Base-by-base conservation (phyloP, 2,113 vertebrate species). In the Orthonyx spaldingii region DNA sequence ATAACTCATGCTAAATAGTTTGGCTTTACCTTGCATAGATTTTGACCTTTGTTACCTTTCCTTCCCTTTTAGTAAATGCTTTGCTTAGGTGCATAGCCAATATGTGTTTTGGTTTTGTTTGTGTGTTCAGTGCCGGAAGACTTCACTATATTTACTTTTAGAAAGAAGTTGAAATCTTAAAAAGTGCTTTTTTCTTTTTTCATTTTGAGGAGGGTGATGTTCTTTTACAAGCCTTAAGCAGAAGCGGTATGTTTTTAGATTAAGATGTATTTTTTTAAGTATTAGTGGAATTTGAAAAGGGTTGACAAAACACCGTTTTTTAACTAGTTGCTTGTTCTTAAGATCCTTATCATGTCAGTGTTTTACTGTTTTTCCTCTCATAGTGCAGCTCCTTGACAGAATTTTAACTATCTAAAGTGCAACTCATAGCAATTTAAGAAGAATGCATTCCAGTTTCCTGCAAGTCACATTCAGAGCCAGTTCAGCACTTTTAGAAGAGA, bases 201-300 rank as follows among this genome's bases (percentile, higher is more conserved):
- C 1, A 7, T 47, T 81, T 70, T 26, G 68, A 32, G n/a, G 6
- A 42, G 4, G 3, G 3, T 69, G 11, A 10, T 64, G 18, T 27
- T 86, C 3, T 64, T 84, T 35, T 89, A 42, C 23, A 60, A 52
- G 7, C 7, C 2, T 49, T 22, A 21, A 24, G 2, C 14, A 30
- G n/a, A 68, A 90, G 71, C 49, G 0, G 9, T 5, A 19, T 0
- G 0, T 44, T 39, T 42, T 91, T 50, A 55, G 39, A 19, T 18
- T 12, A 76, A 71, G 15, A 22, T 0, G 0, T 77, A 9, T 5
- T 70, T 86, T 77, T 75, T 57, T 2, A 69, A 69, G 6, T 41
- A 7, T 16, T 65, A 61, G 5, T 39, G 42, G 69, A 57, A 41
- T 57, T 61, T 32, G 8, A n/a, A 70, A 49, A 44, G 4, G 3